Evolutionary conservation across 2,113 vertebrate species (phyloP).

Genomic region (Lepus timidus): DNA sequence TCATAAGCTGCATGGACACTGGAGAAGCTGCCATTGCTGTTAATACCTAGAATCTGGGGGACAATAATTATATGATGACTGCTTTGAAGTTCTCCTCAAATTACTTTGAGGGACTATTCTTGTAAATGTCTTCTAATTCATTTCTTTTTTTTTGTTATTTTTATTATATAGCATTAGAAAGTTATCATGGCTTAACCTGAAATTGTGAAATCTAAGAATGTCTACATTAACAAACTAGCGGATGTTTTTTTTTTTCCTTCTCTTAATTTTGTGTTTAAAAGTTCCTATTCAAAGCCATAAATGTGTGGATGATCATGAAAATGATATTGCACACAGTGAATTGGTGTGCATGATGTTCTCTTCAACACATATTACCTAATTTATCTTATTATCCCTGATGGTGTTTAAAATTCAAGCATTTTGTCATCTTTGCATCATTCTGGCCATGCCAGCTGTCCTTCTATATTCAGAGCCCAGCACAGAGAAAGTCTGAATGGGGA

Average conservation of each 20-base stretch:
- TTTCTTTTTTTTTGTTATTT: neutral
- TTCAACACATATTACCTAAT: conserved; percentile 39
- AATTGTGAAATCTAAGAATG: neutral
- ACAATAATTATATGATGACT: neutral
- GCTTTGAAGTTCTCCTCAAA: neutral
- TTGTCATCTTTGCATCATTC: neutral
- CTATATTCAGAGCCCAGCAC: neutral
- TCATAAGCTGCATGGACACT: neutral
- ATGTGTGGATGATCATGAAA: neutral
- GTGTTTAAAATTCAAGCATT: conserved; percentile 41
- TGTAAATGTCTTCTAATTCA: neutral
- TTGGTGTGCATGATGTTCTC: neutral
- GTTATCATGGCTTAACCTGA: neutral
- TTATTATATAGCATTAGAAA: neutral
- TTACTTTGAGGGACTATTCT: neutral
- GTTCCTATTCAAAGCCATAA: neutral
- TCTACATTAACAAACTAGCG: neutral
- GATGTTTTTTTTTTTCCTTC: neutral
- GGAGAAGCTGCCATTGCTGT: neutral
- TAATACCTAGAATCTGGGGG: neutral
- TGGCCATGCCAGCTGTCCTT: conserved; percentile 36
- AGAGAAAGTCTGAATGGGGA: neutral
- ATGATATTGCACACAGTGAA: neutral
- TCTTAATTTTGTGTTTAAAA: neutral
- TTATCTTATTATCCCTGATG: conserved; percentile 35